These are phyloP conservation scores for Xylota sylvarum DNA, from an alignment of 2,888 invertebrate genomes.

Conservation along the genomic window DNA sequence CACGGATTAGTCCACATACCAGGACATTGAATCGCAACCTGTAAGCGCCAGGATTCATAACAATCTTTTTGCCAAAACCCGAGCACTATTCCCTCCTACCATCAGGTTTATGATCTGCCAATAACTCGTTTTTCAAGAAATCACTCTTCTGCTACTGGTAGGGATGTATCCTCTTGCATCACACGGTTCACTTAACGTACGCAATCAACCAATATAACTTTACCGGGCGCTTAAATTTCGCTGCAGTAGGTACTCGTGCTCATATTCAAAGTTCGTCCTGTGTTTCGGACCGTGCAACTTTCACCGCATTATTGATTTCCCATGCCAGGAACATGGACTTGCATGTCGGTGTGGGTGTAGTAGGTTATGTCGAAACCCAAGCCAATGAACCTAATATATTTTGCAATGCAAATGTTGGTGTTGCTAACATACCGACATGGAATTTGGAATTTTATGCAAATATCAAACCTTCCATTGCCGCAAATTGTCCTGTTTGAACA, in stretches of 20 bases:
- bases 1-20: background rate
- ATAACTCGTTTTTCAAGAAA: background rate
- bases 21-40: background rate
- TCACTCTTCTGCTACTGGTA: background rate
- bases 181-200: slow-evolving; percentile 23
- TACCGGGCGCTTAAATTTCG: slow-evolving; percentile 14
- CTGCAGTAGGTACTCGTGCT: background rate
- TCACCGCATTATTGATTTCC: slow-evolving; percentile 44
- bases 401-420: slow-evolving; percentile 37
- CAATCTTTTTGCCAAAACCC: background rate
- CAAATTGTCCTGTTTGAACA: slow-evolving; percentile 33
- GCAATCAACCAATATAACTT: slow-evolving; percentile 16
- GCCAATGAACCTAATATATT: slow-evolving; percentile 26
- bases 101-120: background rate
- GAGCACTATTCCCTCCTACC: background rate
- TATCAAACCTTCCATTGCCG: slow-evolving; percentile 26
- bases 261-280: slow-evolving; percentile 31
- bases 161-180: slow-evolving; percentile 4
- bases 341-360: background rate
- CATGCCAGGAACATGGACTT: slow-evolving; percentile 4
- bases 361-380: background rate
- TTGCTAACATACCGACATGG: slow-evolving; percentile 21
- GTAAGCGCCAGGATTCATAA: background rate
- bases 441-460: slow-evolving; percentile 53
- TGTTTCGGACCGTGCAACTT: background rate